phyloP scores from a whole-genome alignment of 2,113 vertebrate species.

The Setophaga petechia region DNA sequence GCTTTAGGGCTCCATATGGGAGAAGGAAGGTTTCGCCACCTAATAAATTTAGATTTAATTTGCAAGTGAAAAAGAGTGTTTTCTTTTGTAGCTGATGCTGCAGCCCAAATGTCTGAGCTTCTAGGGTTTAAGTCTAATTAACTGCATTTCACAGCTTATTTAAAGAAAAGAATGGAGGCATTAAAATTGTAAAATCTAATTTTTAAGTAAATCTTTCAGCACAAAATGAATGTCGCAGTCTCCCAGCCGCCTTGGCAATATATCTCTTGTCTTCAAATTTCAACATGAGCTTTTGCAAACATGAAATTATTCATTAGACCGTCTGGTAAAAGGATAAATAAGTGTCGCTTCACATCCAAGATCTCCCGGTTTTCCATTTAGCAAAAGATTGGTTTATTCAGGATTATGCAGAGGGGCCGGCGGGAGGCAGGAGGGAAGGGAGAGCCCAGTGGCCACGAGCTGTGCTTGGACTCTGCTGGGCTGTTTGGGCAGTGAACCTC shows the following conservation, averaged over 20 bases:
- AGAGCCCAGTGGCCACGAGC: not conserved
- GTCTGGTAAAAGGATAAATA: slow-evolving; percentile 83
- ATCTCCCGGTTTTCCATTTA: slow-evolving; percentile 70
- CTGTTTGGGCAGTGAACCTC: fast-evolving
- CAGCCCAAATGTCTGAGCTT: slow-evolving; percentile 79
- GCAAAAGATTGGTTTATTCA: slow-evolving; percentile 38
- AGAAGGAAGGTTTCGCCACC: slow-evolving; percentile 41
- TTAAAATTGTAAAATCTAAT: slow-evolving; percentile 84
- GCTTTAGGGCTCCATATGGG: not conserved
- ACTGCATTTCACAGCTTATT: slow-evolving; percentile 84
- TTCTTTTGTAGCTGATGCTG: slow-evolving; percentile 79
- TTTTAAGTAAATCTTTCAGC: slow-evolving; percentile 86
- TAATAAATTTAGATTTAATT: slow-evolving; percentile 80
- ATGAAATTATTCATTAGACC: slow-evolving; percentile 86
- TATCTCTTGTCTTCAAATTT: slow-evolving; percentile 83
- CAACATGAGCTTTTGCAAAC: slow-evolving; percentile 84
- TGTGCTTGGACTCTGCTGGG: not conserved
- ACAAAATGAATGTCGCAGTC: slow-evolving; percentile 79
- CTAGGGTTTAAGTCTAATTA: slow-evolving; percentile 83
- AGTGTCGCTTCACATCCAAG: slow-evolving; percentile 77
- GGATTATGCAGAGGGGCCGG: slow-evolving; percentile 1
- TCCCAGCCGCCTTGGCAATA: slow-evolving; percentile 78
- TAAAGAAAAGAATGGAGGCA: slow-evolving; percentile 84
- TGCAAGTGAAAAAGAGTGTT: slow-evolving; percentile 80
- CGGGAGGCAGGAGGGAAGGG: not conserved